A percentile compares a stretch with the other conserved stretches of the same genome.
These are phyloP conservation scores for Volucella bombylans DNA, from an alignment of 2,888 invertebrate genomes.

Conservation along the genomic window DNA sequence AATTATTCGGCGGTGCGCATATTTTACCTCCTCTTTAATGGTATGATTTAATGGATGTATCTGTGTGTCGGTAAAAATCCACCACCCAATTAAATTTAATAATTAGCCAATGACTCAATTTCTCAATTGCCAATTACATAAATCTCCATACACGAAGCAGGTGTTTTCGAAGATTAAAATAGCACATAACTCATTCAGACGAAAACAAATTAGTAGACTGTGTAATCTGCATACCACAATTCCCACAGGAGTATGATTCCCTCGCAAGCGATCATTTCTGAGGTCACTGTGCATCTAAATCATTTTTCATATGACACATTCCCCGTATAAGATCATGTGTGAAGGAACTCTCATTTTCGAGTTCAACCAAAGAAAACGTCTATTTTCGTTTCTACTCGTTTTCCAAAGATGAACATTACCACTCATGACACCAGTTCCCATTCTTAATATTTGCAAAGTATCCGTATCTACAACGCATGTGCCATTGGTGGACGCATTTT, in stretches of 20 bases:
- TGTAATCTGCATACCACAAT: constrained; percentile 3
- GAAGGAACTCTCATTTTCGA: not conserved
- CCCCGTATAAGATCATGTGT: constrained; percentile 2
- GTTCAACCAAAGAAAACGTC: not conserved
- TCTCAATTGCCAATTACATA: constrained; percentile 9
- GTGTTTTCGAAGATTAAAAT: constrained; percentile 16
- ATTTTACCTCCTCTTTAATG: too few species aligned
- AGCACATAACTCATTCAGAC: constrained; percentile 21
- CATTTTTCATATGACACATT: constrained; percentile 52
- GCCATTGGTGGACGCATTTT: constrained; percentile 40
- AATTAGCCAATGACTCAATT: not conserved
- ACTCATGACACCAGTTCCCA: not conserved
- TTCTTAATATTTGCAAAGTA: too few species aligned
- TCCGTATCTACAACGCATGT: constrained; percentile 27
- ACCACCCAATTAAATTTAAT: too few species aligned
- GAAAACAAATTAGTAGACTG: constrained; percentile 12
- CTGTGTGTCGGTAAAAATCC: too few species aligned
- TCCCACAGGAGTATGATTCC: not conserved
- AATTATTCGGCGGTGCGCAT: too few species aligned
- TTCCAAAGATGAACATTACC: constrained; percentile 8
- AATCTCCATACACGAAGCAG: constrained; percentile 5
- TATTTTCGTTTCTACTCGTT: constrained; percentile 55
- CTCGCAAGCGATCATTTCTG: constrained; percentile 1
- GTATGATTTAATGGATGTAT: too few species aligned
- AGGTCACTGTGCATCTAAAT: constrained; percentile 39